phyloP scores from a whole-genome alignment of 2,888 invertebrate species.

The Synergus umbraculus region DNA sequence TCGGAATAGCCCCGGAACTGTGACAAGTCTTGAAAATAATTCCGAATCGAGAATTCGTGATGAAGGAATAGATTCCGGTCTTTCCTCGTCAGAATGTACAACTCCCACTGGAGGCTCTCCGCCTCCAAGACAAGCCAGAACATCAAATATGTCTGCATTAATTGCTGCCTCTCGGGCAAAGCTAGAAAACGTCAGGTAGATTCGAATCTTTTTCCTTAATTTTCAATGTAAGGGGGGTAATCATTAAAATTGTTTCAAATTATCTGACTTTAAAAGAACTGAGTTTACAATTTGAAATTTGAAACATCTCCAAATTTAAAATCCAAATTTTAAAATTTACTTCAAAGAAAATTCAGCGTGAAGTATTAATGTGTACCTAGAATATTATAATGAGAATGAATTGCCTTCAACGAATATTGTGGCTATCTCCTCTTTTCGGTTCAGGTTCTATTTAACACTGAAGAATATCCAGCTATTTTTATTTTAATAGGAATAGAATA shows the following conservation, averaged over 20 bases:
- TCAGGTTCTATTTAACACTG: not conserved
- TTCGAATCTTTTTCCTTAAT: not conserved
- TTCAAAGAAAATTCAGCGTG: no score
- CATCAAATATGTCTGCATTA: conserved; percentile 56
- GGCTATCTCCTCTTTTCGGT: not conserved
- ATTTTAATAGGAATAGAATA: not conserved
- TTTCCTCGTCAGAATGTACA: conserved; percentile 71
- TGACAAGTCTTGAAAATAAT: conserved; percentile 42
- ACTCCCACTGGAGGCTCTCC: conserved; percentile 74
- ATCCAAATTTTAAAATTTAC: no score
- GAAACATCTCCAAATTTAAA: no score
- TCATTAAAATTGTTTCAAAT: no score
- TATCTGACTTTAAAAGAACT: no score
- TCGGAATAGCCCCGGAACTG: conserved; percentile 50
- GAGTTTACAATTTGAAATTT: no score
- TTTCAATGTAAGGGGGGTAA: no score
- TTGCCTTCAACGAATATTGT: not conserved
- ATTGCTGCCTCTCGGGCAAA: conserved; percentile 64
- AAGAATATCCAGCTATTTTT: not conserved
- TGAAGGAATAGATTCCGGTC: conserved; percentile 72
- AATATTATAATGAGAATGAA: no score
- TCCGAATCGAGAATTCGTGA: conserved; percentile 56
- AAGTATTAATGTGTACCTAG: no score
- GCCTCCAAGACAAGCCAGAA: conserved; percentile 66
- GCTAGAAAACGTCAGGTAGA: conserved; percentile 65